Evolutionary conservation across 1,140 invertebrate genomes (phyloP).

Genomic region (Bombus superbus): DNA sequence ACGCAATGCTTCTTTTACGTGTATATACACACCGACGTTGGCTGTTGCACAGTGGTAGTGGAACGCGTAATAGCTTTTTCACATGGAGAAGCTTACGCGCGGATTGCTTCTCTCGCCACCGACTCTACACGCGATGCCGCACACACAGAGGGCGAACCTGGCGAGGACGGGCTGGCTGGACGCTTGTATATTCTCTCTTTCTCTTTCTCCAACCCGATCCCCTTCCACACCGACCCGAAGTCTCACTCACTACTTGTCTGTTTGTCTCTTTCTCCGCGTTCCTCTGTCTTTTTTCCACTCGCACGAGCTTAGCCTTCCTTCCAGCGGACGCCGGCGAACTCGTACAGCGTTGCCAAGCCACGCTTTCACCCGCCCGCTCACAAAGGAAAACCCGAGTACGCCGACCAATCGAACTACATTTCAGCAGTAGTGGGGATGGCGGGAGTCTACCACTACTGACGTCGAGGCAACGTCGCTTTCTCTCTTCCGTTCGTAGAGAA

Average conservation of each 20-base stretch:
- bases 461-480: conserved; percentile 74
- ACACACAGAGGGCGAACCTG: conserved; percentile 64
- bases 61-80: conserved; percentile 63
- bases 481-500: conserved; percentile 70
- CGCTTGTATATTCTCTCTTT: conserved; percentile 52
- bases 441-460: conserved; percentile 70
- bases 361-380: conserved; percentile 79
- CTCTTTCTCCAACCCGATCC: conserved; percentile 46
- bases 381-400: conserved; percentile 78
- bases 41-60: conserved; percentile 34
- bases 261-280: conserved; percentile 46
- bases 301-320: conserved; percentile 67
- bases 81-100: conserved; percentile 66
- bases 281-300: conserved; percentile 42
- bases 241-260: conserved; percentile 47
- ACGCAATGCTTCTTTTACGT: conserved; percentile 44
- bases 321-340: conserved; percentile 67
- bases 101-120: conserved; percentile 62
- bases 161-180: conserved; percentile 59
- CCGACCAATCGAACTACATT: conserved; percentile 71
- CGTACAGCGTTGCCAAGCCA: conserved; percentile 74
- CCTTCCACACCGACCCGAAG: conserved; percentile 34
- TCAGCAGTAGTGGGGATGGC: conserved; percentile 72
- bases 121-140: conserved; percentile 64
- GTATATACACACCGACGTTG: conserved; percentile 35